These are phyloP conservation scores for Rhagophthalmus giganteus DNA, from an alignment of 2,888 invertebrate genomes.

Conservation along the genomic window DNA sequence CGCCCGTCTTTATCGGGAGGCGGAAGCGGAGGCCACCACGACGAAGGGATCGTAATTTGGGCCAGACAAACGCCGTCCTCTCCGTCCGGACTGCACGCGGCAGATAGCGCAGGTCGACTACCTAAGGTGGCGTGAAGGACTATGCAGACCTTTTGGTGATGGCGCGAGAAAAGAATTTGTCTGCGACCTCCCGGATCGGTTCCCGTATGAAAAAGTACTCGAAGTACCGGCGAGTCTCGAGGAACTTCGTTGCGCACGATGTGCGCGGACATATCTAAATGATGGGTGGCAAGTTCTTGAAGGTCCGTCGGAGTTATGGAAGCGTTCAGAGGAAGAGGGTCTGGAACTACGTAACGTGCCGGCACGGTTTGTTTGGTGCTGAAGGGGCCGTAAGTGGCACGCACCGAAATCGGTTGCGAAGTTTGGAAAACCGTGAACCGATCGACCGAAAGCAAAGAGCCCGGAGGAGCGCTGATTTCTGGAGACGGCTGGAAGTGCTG, in stretches of 20 bases:
- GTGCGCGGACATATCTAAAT: conserved; percentile 91
- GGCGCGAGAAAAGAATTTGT: conserved; percentile 61
- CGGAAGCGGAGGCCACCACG: conserved; percentile 85
- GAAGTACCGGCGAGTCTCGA: conserved; percentile 86
- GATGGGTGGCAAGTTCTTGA: conserved; percentile 68
- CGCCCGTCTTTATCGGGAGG: conserved; percentile 65
- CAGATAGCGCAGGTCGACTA: conserved; percentile 68
- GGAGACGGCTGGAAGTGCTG: conserved; percentile 64
- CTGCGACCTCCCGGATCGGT: conserved; percentile 80
- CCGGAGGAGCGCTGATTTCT: conserved; percentile 57
- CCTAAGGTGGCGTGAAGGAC: conserved; percentile 73
- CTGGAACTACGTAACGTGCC: conserved; percentile 84
- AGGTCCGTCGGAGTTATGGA: conserved; percentile 58
- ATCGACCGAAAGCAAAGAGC: conserved; percentile 78
- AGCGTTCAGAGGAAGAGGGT: conserved; percentile 62
- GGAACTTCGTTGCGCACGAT: conserved; percentile 85
- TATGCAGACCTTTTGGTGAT: conserved; percentile 75
- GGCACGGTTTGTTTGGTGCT: conserved; percentile 94
- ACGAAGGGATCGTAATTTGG: conserved; percentile 78
- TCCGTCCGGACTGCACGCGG: conserved; percentile 91
- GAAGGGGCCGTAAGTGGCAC: conserved; percentile 93
- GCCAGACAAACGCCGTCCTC: conserved; percentile 92
- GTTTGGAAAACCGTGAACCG: conserved; percentile 91
- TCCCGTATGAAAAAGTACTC: conserved; percentile 91
- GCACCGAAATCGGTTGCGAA: conserved; percentile 85